Percentiles rank a stretch among this genome's conserved stretches.
Conservation (phyloP, 2,888 invertebrate species). For the Idaea biselata region DNA sequence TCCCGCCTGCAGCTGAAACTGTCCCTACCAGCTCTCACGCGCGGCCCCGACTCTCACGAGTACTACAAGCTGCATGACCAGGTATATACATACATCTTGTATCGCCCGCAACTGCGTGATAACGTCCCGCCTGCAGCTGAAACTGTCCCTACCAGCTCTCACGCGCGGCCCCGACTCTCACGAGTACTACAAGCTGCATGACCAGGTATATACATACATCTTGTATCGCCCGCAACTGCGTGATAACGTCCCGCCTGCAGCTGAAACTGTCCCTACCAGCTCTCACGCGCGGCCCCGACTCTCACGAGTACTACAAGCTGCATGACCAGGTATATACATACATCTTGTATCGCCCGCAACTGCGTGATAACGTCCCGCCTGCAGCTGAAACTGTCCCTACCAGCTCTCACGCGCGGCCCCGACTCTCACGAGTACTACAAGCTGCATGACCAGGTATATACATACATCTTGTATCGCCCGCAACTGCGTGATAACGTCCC, state of each 20-base stretch:
- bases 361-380: conserved; percentile 92
- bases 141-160: conserved; percentile 90
- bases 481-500: conserved; percentile 93
- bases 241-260: conserved; percentile 89
- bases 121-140: conserved; percentile 89
- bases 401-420: conserved; percentile 90
- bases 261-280: conserved; percentile 92
- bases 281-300: conserved; percentile 91
- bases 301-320: conserved; percentile 93
- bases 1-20: conserved; percentile 91
- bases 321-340: conserved; percentile 84
- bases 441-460: conserved; percentile 85
- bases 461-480: too few species aligned
- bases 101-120: conserved; percentile 95
- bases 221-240: conserved; percentile 94
- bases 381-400: conserved; percentile 90
- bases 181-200: conserved; percentile 93
- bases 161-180: conserved; percentile 92
- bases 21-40: conserved; percentile 88
- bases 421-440: conserved; percentile 95
- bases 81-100: conserved; percentile 70
- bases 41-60: conserved; percentile 93
- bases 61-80: conserved; percentile 92
- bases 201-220: conserved; percentile 82
- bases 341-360: too few species aligned